Conservation (phyloP, 1,140 invertebrate genomes). For the Drosophila pectinifera region DNA sequence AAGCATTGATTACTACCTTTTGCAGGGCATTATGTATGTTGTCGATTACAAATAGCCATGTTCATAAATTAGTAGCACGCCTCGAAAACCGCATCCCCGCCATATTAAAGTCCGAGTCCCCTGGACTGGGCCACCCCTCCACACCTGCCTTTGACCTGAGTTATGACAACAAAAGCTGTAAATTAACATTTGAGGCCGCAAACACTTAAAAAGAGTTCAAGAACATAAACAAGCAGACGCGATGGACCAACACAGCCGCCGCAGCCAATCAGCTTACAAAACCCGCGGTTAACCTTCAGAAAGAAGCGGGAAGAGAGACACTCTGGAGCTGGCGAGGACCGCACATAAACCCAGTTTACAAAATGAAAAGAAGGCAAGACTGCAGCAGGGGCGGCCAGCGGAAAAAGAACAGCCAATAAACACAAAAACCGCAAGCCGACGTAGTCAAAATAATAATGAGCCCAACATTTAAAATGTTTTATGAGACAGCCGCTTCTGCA, state of each 20-base stretch:
- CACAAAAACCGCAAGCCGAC: conserved; percentile 73
- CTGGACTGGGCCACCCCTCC: background rate
- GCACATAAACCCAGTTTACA: conserved; percentile 67
- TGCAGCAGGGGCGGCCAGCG: conserved; percentile 43
- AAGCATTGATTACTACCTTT: background rate
- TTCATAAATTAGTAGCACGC: conserved; percentile 22
- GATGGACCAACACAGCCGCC: conserved; percentile 25
- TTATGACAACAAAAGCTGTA: conserved; percentile 67
- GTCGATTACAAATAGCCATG: background rate
- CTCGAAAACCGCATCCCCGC: conserved; percentile 12
- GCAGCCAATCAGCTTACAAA: conserved; percentile 73
- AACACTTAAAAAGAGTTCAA: conserved; percentile 73
- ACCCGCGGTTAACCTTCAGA: conserved; percentile 52
- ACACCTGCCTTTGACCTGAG: conserved; percentile 38
- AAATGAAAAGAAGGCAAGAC: conserved; percentile 31
- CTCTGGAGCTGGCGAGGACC: conserved; percentile 60
- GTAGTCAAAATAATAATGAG: conserved; percentile 81
- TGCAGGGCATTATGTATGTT: background rate
- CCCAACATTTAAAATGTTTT: conserved; percentile 76
- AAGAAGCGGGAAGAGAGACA: background rate
- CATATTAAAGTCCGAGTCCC: background rate
- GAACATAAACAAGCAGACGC: conserved; percentile 72
- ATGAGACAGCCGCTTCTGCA: conserved; percentile 60
- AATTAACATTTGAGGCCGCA: conserved; percentile 70
- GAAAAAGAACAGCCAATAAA: conserved; percentile 53